Base-by-base conservation (phyloP, 2,888 invertebrate species). In the Ormyrus thymus region DNA sequence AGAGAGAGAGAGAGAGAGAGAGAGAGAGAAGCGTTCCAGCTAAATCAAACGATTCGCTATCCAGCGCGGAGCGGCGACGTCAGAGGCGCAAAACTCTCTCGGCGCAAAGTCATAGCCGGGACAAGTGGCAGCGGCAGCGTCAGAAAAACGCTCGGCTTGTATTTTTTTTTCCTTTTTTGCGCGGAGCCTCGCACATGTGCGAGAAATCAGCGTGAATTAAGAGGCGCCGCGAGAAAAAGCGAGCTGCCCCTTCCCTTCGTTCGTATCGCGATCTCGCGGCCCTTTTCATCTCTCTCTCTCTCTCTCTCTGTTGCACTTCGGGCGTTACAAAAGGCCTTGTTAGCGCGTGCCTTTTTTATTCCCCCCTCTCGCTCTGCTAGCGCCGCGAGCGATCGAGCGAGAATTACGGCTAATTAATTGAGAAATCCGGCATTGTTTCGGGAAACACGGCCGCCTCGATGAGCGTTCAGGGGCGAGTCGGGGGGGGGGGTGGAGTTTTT, bases 141-240 rank as follows among this genome's bases (percentile, higher is more conserved):
- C 48, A 48, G 45, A 76, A 70, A 76, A 70, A 70, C 50, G 45
- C 56, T 29, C 6, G 29, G 4, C 29, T 29, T 13, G 70, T 76
- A 56, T 76, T 76, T 70, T 43, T 15, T 10, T 29, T 29, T 29
- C 29, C 3, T 29, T 29, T 29, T 29, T 29, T 29, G 4, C 29
- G 29, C 29, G 29, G 29, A 29, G 29, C 29, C 29, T 29, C 7
- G 43, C 45, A 43, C 53, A 56, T 58, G 71, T 66, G 64, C 59
- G 58, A 71, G 64, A 71, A 71, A 71, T 65, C 56, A 56, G 51
- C 58, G 65, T 46, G 15, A 77, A 77, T 77, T 77, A 58, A 77
- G 77, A 77, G 71, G 77, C 71, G 71, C 58, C 50, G 51, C 8
- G 13, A 8, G 56, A 56, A 69, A 69, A 68, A 69, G 46, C 29